Base-by-base conservation (phyloP, 2,797 vertebrate species). In the Halcyon smyrnensis region DNA sequence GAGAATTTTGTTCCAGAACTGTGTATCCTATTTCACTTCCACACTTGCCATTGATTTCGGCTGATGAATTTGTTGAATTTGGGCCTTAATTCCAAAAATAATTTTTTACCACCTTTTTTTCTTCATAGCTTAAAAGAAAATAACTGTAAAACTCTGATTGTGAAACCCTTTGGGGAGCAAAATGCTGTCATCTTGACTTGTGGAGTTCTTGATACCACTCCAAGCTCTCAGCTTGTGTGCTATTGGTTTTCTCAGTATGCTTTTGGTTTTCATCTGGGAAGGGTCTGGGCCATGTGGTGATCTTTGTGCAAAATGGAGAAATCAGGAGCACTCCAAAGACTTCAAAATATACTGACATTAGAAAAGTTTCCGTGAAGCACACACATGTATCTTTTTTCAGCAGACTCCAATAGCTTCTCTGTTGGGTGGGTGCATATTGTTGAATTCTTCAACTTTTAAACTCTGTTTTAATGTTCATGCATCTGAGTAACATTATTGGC, bases 241-340 rank as follows among this genome's bases (percentile, higher is more conserved):
- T 37, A 11, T 37, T 37, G 27, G 36, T 3, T 28, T 19, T 45
- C 51, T 64, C 6, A 15, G 9, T 15, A 37, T 0, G 0, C 13
- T 57, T 57, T 30, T 50, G 41, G 18, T 21, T 76, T 64, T 76
- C 9, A 27, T 36, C 11, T 62, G 51, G 12, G 20, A 15, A 74
- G 90, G 27, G 43, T 46, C 7, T 69, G 30, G 54, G 43, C 30
- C 30, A 15, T 13, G 11, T n/a, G 45, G 50, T 80, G 18, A 39
- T 15, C 19, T 76, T 17, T 56, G 56, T 68, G 54, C 30, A 41
- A 68, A 87, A 62, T 16, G 30, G 57, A 82, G 70, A 57, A 12
- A 60, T 51, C 45, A 21, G 8, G 13, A 54, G 48, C 43, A 27
- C 21, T 68, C 21, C 23, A 53, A 53, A 56, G 7, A 12, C 32